Evolutionary conservation across 2,888 invertebrate genomes (phyloP).

Genomic region (Rhagium mordax): DNA sequence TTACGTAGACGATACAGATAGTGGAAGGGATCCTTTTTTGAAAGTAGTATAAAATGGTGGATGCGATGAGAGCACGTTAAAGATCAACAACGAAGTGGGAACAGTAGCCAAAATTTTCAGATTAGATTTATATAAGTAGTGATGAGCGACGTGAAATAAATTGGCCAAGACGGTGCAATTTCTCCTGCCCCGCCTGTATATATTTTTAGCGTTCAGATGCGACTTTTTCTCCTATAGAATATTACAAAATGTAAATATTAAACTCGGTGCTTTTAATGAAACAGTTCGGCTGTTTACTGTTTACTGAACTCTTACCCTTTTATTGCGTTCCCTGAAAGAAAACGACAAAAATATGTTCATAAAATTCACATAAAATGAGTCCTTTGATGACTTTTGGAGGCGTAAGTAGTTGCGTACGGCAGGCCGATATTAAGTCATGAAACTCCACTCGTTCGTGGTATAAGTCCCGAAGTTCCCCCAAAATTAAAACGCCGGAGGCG

Average conservation of each 20-base stretch:
- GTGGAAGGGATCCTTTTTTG: too few relatives aligned
- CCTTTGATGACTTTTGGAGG: conserved; percentile 31
- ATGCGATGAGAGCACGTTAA: too few relatives aligned
- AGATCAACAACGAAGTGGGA: too few relatives aligned
- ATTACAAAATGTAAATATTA: not conserved
- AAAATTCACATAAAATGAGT: conserved; percentile 19
- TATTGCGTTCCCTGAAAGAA: not conserved
- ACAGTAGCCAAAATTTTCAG: too few relatives aligned
- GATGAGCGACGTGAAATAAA: too few relatives aligned
- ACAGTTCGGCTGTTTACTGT: not conserved
- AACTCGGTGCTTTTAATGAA: not conserved
- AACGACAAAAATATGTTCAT: conserved; percentile 16
- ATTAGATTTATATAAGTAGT: too few relatives aligned
- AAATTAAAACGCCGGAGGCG: conserved; percentile 22
- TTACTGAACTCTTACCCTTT: conserved; percentile 6
- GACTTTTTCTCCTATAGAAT: not conserved
- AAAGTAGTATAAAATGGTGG: too few relatives aligned
- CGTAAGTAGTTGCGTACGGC: conserved; percentile 28
- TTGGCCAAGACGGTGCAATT: too few relatives aligned
- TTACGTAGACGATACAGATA: too few relatives aligned
- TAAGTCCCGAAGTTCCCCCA: conserved; percentile 18
- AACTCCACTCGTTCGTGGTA: conserved; percentile 22
- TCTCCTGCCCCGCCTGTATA: not conserved
- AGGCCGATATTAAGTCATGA: conserved; percentile 35
- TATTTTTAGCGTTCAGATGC: not conserved